Base-by-base conservation (phyloP, 2,888 invertebrate genomes). In the Platypus cylindrus region DNA sequence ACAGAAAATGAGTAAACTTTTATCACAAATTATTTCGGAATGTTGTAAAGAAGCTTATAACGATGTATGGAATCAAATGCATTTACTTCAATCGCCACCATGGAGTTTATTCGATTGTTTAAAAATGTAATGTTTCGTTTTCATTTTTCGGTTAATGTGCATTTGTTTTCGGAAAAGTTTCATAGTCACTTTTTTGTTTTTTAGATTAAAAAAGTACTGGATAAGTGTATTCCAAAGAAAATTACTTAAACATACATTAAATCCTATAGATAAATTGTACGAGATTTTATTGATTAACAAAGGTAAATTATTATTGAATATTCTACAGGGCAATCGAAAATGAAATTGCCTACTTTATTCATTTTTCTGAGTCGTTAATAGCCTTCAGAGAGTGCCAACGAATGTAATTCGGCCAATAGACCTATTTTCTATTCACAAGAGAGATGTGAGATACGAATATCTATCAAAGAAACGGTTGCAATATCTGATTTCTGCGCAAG, bases 1-100 rank as follows among this genome's bases (percentile, higher is more conserved):
- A 25, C 38, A 45, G 9, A 45, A 45, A 35, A 48, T 57, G 45
- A 46, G 49, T 8, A 37, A 47, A 18, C 42, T 54, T 28, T 54
- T 53, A 30, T 50, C 52, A 12, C 44, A 48, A 24, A 53, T 59
- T 13, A 64, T 67, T 7, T 53, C 68, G 59, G 65, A 64, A 38
- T 71, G 71, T 55, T 71, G 73, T 65, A 64, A 68, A 18, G 66
- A 67, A 2, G 67, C 67, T 15, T 75, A 67, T 57, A 67, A 70
- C 41, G 60, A 65, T 9, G 51, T 64, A 1, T 71, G 71, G 70
- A 57, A 62, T 30, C 65, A 64, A 34, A 67, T 72, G 37, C 48
- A 71, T 5, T 61, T 65, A 50, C 61, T 70, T 34, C 56, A 40
- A 5, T 28, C 67, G 30, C 39, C 49, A 3, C 73, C 74, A 1